Evolutionary conservation across 2,113 vertebrate species (phyloP).

Genomic region (Haplochromis burtoni): DNA sequence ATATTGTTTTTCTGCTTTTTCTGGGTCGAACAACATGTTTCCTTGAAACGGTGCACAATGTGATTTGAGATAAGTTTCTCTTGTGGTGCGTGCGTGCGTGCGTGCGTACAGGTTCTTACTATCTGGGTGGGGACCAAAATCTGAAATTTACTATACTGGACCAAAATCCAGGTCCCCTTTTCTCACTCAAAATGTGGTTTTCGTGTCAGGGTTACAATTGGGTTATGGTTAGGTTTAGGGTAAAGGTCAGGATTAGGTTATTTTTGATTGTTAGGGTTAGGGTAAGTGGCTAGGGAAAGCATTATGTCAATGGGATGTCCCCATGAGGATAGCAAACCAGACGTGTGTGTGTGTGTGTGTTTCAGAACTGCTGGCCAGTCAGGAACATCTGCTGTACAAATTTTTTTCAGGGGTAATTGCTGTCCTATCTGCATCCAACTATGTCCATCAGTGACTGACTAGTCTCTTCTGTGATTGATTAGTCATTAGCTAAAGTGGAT

Average conservation of each 20-base stretch:
- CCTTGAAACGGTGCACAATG: neutral
- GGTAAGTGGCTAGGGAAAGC: neutral
- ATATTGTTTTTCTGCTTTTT: neutral
- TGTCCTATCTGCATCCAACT: neutral
- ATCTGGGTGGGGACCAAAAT: neutral
- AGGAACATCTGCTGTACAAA: neutral
- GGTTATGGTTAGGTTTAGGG: neutral
- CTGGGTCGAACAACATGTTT: neutral
- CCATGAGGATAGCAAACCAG: fast-evolving
- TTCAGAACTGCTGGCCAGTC: neutral
- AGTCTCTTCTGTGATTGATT: neutral
- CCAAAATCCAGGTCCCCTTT: neutral
- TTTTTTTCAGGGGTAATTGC: neutral
- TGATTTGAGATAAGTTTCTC: neutral
- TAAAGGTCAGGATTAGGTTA: neutral
- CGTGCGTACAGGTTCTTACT: neutral
- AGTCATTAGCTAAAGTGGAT: neutral
- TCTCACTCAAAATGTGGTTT: neutral
- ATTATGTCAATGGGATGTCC: neutral
- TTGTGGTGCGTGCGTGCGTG: too few relatives aligned
- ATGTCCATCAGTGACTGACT: neutral
- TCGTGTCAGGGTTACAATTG: neutral
- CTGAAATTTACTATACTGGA: neutral
- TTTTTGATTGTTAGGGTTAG: neutral
- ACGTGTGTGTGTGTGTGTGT: neutral